These are phyloP conservation scores for Brienomyrus brachyistius DNA, from an alignment of 2,113 vertebrate species.

Conservation along the genomic window DNA sequence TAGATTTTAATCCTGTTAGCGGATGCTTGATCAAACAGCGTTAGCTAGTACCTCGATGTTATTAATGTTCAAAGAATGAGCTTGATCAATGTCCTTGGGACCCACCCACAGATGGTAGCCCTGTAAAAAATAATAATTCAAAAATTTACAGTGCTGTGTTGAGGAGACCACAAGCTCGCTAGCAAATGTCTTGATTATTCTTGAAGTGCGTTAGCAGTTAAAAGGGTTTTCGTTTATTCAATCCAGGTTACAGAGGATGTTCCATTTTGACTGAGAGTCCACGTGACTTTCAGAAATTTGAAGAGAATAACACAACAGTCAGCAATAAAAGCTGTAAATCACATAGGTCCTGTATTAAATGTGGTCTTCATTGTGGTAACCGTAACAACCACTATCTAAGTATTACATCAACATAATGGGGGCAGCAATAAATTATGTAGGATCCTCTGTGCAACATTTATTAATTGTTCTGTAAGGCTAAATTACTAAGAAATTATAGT, in stretches of 20 bases:
- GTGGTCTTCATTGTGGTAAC: neutral
- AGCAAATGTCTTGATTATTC: neutral
- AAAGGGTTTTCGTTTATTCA: neutral
- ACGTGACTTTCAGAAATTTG: neutral
- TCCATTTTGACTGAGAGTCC: neutral
- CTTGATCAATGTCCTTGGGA: conserved; percentile 17
- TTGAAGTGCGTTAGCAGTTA: neutral
- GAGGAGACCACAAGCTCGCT: too few species aligned
- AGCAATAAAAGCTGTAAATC: neutral
- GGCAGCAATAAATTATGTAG: neutral
- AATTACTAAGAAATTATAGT: neutral
- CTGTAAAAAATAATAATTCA: neutral
- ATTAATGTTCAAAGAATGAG: conserved; percentile 23
- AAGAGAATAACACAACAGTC: neutral
- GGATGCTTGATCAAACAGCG: conserved; percentile 25
- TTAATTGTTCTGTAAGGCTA: neutral
- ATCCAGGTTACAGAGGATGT: neutral
- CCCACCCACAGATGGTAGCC: conserved; percentile 7
- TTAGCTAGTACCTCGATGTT: conserved; percentile 12
- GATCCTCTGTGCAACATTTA: neutral
- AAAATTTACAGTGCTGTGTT: neutral
- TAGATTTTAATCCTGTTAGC: conserved; percentile 23
- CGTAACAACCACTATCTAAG: neutral
- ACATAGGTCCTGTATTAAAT: neutral
- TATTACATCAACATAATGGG: neutral